Evolutionary conservation across 2,113 vertebrate species (phyloP), one percentile per base, ranked within the genome.

Genomic region (Pachyramphus minor): DNA sequence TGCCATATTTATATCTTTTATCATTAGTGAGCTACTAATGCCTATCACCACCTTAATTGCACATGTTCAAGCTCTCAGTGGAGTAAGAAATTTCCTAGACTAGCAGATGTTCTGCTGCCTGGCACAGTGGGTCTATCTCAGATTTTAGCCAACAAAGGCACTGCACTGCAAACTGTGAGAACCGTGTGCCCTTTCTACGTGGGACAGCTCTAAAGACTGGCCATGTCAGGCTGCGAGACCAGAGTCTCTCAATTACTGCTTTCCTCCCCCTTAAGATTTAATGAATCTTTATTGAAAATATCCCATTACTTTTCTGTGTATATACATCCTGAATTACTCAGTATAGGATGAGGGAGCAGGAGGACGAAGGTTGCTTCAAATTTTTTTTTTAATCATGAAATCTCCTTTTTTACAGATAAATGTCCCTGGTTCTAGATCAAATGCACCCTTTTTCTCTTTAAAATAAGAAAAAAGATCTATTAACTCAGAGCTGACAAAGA

Each of bases 401-500:
- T 11, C 23, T 84, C 31, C 37, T 80, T 60, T 84, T 53, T 18
- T 71, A 62, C 42, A 47, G 37, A 87, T 39, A 56, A 90, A 74
- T 35, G 33, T 17, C n/a, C 14, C 14, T 23, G 11, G 11, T 77
- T 91, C n/a, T 39, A 81, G 71, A 80, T 52, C 49, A 96, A 84
- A 83, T 30, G 9, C 7, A 59, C 22, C 33, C 42, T 58, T 93
- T 52, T 49, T 53, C 22, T 60, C 35, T 79, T 79, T 6, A 76
- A 91, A 90, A 31, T 49, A 74, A 89, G 47, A 63, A 68, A 77
- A 77, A 59, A 52, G 12, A 81, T 33, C 35, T 71, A 25, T 66
- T 85, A 4, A 55, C 85, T 86, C 71, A 52, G 58, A 79, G 55
- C 6, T 89, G 85, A 95, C 66, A 96, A 93, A 87, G 8, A 92